Base-by-base conservation (phyloP, 2,888 invertebrate species). In the Drosophila planitibia region DNA sequence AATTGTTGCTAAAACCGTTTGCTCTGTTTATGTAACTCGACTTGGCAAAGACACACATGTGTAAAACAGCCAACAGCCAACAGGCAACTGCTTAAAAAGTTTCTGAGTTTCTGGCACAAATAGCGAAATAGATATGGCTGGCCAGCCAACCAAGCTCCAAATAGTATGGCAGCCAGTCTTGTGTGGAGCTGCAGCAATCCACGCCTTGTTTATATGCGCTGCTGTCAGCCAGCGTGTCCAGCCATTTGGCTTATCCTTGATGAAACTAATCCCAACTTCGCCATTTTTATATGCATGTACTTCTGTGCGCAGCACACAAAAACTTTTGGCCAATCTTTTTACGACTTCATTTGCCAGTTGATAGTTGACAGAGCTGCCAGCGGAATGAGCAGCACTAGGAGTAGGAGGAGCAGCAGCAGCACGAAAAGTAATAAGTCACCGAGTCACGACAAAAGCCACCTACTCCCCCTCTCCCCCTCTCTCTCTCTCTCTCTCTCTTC, bases 211-310 rank as follows among this genome's bases (percentile, higher is more conserved):
- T 89, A 89, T 89, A 80, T 89, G 74, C 76, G 70, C 57, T 49
- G 41, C 62, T 59, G 59, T 6, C 47, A 22, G 47, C 22, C 44
- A 44, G 76, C 70, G 74, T 82, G 91, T 87, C 85, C 86, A 87
- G 82, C 80, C 81, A 84, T 83, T 83, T 79, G 88, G 83, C 82
- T 91, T 87, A 89, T 87, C 85, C 85, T 91, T 90, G 91, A 90
- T 87, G 90, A 86, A 91, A 91, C 90, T 91, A 90, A 91, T 91
- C 91, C 91, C 85, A 91, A 79, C 90, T 82, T 83, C 66, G 85
- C 77, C 88, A 85, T 81, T 91, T 90, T 90, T 90, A 91, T 91
- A 87, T 89, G 84, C 82, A 77, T 81, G 85, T 90, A 80, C 81
- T 90, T 79, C 59, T 79, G 70, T 81, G 90, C 81, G 71, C 80